Percentiles rank a stretch among this genome's conserved stretches.
These are phyloP conservation scores for Nasonia longicornis DNA, from an alignment of 1,140 invertebrate genomes.

Conservation along the genomic window DNA sequence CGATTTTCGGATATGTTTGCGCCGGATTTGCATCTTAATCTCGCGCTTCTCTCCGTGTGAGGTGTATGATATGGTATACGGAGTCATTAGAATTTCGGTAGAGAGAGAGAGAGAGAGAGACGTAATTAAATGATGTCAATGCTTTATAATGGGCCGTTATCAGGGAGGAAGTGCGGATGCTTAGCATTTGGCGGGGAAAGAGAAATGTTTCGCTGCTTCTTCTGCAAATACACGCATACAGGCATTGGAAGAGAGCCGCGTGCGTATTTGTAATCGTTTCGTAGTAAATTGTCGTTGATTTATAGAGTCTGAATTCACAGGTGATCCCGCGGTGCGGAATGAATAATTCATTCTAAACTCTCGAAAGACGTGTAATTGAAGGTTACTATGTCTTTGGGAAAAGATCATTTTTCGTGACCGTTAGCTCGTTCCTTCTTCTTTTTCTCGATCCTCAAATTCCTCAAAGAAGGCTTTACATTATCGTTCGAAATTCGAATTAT, in stretches of 20 bases:
- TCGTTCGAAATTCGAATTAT: neutral
- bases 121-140: neutral
- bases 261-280: neutral
- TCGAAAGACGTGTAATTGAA: conserved; percentile 6
- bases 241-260: neutral
- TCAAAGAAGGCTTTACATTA: neutral
- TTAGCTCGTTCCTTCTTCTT: neutral
- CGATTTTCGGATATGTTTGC: neutral
- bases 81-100: neutral
- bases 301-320: neutral
- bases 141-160: no score
- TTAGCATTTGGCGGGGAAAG: no score
- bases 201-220: neutral
- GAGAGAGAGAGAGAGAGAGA: no score
- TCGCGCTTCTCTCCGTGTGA: neutral
- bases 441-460: neutral
- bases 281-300: neutral
- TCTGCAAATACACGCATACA: neutral
- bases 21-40: neutral
- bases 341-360: conserved; percentile 5
- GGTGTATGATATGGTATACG: no score
- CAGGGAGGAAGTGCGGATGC: no score
- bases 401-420: neutral
- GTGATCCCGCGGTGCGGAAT: neutral
- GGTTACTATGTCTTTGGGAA: conserved; percentile 10